Conservation (phyloP, 2,888 invertebrate species). For the Lasioglossum calceatum region DNA sequence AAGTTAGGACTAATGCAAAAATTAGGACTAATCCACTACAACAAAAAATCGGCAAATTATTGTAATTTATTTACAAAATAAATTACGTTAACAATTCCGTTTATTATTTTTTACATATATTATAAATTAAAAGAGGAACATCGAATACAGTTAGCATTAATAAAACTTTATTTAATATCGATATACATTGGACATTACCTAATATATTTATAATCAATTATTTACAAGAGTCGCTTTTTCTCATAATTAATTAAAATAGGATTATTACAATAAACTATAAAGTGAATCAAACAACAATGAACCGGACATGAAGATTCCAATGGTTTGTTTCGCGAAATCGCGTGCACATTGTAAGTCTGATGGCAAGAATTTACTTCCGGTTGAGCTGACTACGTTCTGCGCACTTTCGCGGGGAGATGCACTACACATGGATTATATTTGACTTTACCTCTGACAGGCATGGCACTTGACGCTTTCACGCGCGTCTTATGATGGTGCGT, state of each 20-base stretch:
- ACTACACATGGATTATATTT: constrained; percentile 45
- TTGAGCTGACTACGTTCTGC: constrained; percentile 62
- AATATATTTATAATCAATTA: constrained; percentile 75
- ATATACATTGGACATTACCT: constrained; percentile 72
- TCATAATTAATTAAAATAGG: constrained; percentile 78
- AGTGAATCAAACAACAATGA: constrained; percentile 81
- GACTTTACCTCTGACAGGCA: constrained; percentile 68
- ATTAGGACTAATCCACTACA: too few species aligned
- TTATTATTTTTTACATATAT: too few species aligned
- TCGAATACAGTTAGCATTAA: constrained; percentile 63
- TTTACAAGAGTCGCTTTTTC: constrained; percentile 76
- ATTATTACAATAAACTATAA: constrained; percentile 82
- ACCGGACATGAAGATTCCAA: constrained; percentile 57
- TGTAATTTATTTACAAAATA: too few species aligned
- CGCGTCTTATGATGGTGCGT: constrained; percentile 32
- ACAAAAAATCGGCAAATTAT: too few species aligned
- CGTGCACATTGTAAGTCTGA: constrained; percentile 61
- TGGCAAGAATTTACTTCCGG: constrained; percentile 69
- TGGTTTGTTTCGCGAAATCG: constrained; percentile 43
- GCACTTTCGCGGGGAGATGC: constrained; percentile 43
- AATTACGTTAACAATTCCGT: too few species aligned
- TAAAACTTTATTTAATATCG: constrained; percentile 77
- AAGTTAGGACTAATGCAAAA: too few species aligned
- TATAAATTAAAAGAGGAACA: background rate
- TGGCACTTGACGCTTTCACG: constrained; percentile 79